These are phyloP conservation scores for Diploscapter pachys DNA, from an alignment of 1,140 invertebrate species.

Conservation along the genomic window DNA sequence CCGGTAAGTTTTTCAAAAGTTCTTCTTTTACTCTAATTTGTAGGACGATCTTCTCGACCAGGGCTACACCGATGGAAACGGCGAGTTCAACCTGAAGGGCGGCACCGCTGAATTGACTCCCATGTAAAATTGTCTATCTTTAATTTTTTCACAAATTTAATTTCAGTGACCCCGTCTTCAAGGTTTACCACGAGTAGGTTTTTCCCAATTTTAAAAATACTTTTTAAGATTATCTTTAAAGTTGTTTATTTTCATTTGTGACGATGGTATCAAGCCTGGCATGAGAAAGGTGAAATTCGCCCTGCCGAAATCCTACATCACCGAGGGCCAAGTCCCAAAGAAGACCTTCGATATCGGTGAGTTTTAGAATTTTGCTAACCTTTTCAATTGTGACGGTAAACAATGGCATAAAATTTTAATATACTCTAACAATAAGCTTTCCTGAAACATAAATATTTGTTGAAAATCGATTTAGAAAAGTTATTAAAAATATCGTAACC, in stretches of 20 bases:
- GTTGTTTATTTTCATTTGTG: neutral
- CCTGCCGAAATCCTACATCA: conserved; percentile 31
- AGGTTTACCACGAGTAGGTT: conserved; percentile 38
- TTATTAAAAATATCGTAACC: neutral
- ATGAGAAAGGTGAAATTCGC: conserved; percentile 30
- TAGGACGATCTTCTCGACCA: conserved; percentile 29
- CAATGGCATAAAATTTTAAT: no score
- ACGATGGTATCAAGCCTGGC: conserved; percentile 17
- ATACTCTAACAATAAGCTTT: no score
- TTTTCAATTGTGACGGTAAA: neutral
- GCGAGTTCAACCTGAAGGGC: conserved; percentile 22
- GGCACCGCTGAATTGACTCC: conserved; percentile 30
- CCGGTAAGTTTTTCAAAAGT: conserved; percentile 15
- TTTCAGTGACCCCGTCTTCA: conserved; percentile 32
- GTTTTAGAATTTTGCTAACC: conserved; percentile 18
- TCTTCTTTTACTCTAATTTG: neutral
- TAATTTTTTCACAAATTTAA: no score
- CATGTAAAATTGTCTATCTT: conserved; percentile 1
- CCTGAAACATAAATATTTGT: neutral
- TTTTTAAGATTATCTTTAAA: neutral
- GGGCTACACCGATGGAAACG: conserved; percentile 24
- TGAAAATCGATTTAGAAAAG: neutral
- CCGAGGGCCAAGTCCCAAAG: conserved; percentile 8
- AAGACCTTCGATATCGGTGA: conserved; percentile 38
- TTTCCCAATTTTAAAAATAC: neutral